Evolutionary conservation across 2,113 vertebrate genomes (phyloP).

Genomic region (Mungos mungo): DNA sequence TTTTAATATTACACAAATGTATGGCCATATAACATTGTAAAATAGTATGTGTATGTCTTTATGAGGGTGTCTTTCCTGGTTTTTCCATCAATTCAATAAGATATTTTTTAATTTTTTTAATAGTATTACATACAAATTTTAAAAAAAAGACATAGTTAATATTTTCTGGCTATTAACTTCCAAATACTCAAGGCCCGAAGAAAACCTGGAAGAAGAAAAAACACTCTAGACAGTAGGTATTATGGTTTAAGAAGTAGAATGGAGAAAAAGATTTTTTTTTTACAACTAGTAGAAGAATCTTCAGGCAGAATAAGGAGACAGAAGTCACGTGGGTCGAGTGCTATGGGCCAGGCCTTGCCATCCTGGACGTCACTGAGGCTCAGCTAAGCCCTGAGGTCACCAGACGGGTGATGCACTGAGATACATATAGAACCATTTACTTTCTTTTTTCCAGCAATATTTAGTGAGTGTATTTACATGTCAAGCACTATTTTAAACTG

Average conservation of each 20-base stretch:
- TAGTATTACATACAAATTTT: not conserved
- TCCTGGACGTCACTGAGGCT: not conserved
- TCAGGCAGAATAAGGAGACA: not conserved
- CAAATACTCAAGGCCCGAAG: not conserved
- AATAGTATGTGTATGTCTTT: not conserved
- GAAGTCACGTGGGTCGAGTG: accelerated
- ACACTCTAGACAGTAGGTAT: accelerated
- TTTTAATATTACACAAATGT: not conserved
- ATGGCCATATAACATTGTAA: not conserved
- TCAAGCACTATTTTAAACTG: not conserved
- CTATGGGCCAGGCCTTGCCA: not conserved
- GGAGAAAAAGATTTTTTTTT: not conserved
- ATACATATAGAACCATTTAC: not conserved
- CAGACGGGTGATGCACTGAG: too few relatives aligned
- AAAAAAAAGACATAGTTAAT: not conserved
- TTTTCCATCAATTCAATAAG: not conserved
- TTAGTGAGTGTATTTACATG: not conserved
- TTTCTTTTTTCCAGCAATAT: not conserved
- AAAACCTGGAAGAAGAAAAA: not conserved
- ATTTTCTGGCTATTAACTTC: not conserved
- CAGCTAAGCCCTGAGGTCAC: not conserved
- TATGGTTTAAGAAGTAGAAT: not conserved
- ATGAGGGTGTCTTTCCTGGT: not conserved
- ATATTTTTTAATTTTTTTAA: not conserved
- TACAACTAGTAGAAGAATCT: not conserved